These are phyloP conservation scores for Indicator indicator DNA, from an alignment of 2,113 vertebrate genomes.

Conservation along the genomic window DNA sequence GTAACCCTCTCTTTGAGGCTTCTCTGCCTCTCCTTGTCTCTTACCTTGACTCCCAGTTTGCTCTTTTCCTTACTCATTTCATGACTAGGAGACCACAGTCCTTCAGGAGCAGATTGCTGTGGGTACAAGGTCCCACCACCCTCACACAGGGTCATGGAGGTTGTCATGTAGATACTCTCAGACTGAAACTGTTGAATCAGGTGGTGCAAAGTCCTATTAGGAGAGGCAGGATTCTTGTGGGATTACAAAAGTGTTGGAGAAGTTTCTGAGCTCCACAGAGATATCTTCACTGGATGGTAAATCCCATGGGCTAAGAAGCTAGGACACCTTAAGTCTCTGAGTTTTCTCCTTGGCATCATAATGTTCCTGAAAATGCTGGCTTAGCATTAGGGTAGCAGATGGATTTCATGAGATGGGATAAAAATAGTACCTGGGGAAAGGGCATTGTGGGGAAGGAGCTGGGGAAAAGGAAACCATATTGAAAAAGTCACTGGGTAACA, in stretches of 20 bases:
- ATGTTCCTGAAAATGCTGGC: not conserved
- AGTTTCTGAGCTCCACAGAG: not conserved
- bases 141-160: rapidly evolving
- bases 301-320: not conserved
- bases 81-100: rapidly evolving
- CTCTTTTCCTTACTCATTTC: not conserved
- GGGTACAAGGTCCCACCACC: not conserved
- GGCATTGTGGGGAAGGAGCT: not conserved
- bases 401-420: not conserved
- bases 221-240: not conserved
- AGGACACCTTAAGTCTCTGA: not conserved
- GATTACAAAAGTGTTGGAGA: not conserved
- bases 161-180: not conserved
- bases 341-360: not conserved
- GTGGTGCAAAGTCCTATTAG: not conserved
- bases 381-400: not conserved
- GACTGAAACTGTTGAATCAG: not conserved
- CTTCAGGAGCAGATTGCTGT: not conserved
- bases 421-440: not conserved
- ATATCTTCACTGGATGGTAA: not conserved
- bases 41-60: not conserved
- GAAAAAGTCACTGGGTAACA: not conserved
- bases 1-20: not conserved
- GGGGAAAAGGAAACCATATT: not conserved
- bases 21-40: not conserved